A percentile compares a stretch with the other conserved stretches of the same genome.
Conservation (phyloP, 1,140 invertebrate species). For the Campoletis sonorensis region DNA sequence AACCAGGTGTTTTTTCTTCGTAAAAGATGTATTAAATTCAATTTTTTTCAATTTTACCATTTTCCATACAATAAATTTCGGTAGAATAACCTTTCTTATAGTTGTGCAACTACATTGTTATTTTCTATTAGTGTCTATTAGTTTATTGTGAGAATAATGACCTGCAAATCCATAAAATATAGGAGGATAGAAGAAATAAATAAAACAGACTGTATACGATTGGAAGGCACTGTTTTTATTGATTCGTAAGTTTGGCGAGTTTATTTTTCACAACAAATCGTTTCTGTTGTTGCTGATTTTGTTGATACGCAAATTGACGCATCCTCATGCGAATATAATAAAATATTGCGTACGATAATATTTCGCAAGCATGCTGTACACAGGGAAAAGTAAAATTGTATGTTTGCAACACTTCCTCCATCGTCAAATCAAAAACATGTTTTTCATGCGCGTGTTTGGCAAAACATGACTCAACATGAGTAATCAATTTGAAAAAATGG, state of each 20-base stretch:
- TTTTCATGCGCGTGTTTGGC: not conserved
- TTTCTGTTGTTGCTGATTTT: not conserved
- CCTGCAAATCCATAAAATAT: not conserved
- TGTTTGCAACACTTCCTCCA: not conserved
- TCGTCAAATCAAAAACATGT: constrained; percentile 16
- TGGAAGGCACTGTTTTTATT: not conserved
- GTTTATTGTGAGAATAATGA: too few relatives aligned
- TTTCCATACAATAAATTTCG: too few relatives aligned
- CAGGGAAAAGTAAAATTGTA: constrained; percentile 20
- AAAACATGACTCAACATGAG: not conserved
- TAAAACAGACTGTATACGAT: not conserved
- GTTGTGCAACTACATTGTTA: too few relatives aligned
- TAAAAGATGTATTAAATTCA: too few relatives aligned
- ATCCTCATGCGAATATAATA: constrained; percentile 38
- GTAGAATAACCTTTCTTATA: too few relatives aligned
- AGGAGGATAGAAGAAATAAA: not conserved
- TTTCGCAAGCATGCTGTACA: constrained; percentile 8
- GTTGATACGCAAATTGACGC: constrained; percentile 24
- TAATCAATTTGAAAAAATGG: not conserved
- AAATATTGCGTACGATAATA: constrained; percentile 24
- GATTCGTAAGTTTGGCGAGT: constrained; percentile 18
- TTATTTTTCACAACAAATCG: constrained; percentile 20
- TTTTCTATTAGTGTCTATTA: too few relatives aligned
- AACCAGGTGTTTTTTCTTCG: too few relatives aligned
- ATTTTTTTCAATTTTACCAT: too few relatives aligned